Conservation (phyloP, 2,797 vertebrate genomes). For the Sebastes itinus region DNA sequence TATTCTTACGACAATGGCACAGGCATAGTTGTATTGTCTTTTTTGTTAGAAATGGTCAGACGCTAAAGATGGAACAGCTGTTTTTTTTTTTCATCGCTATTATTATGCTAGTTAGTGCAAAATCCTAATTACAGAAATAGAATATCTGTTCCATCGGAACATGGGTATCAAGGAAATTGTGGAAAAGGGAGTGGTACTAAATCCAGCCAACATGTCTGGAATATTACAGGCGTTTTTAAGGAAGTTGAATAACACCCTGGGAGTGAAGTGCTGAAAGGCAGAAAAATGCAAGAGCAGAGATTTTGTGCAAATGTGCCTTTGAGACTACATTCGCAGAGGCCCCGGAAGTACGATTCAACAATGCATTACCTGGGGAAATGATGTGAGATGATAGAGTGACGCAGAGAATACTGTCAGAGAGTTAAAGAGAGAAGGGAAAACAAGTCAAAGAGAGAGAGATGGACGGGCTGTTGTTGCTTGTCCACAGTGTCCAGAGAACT, state of each 20-base stretch:
- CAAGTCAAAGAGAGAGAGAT: constrained; percentile 22
- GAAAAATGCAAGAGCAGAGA: constrained; percentile 30
- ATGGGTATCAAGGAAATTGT: constrained; percentile 61
- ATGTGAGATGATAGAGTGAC: constrained; percentile 7
- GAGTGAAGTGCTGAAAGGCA: constrained; percentile 47
- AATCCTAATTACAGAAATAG: constrained; percentile 54
- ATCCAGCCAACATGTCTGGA: constrained; percentile 53
- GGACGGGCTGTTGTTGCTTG: constrained; percentile 60
- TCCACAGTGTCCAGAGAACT: constrained; percentile 65
- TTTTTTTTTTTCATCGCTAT: constrained; percentile 14
- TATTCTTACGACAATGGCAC: not conserved
- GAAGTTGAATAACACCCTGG: constrained; percentile 65
- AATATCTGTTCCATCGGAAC: constrained; percentile 50
- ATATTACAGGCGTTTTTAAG: constrained; percentile 54
- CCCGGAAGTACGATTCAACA: not conserved
- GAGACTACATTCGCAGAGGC: not conserved
- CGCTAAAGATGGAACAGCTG: not conserved
- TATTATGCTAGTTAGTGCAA: constrained; percentile 5
- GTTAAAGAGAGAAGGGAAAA: constrained; percentile 16
- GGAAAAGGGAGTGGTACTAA: constrained; percentile 65
- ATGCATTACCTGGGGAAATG: constrained; percentile 10
- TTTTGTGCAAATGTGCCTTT: constrained; percentile 23
- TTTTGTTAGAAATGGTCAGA: not conserved
- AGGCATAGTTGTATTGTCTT: not conserved
- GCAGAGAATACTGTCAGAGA: not conserved